Base-by-base conservation (phyloP, 2,888 invertebrate genomes). In the Nomada hirtipes region DNA sequence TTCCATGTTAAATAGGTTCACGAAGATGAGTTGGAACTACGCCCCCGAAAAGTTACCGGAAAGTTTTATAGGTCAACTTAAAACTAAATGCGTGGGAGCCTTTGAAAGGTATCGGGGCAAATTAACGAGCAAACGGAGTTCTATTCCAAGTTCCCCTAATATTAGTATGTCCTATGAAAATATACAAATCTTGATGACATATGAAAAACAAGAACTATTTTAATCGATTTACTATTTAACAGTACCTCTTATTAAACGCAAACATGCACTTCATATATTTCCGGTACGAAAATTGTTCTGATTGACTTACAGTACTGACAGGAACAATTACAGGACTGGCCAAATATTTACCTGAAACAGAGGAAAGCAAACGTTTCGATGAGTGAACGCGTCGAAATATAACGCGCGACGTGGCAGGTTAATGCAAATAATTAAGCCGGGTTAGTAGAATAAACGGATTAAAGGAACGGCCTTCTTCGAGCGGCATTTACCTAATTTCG, bases 341-440 rank as follows among this genome's bases (percentile, higher is more conserved):
- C 29, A 67, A 71, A 75, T 72, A 84, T 86, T 91, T 91, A 92
- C 91, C 91, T 91, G 91, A 18, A 91, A 91, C 90, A 92, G 69
- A 91, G 69, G 89, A 88, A 60, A 78, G 44, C 44, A 47, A 84
- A 61, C 47, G 26, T 20, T n/a, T 53, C 15, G 20, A 52, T 79
- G 53, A 79, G 50, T 50, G 59, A 69, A 50, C 53, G 52, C 11
- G 18, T 52, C 2, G 42, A 20, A 18, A 47, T 11, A 47, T 11
- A 23, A 53, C 20, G 15, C 11, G 15, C 20, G n/a, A 47, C 26
- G 68, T 26, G 36, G 26, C 44, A 7, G 11, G n/a, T 55, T 68
- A 44, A 68, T 44, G 15, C 23, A 47, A 69, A 77, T 57, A 63
- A 72, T 52, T 53, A 53, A 67, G 65, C 53, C 61, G 9, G 18